A percentile compares a stretch with the other conserved stretches of the same genome.
phyloP scores from a whole-genome alignment of 2,113 vertebrate species.

The Regulus satrapa region DNA sequence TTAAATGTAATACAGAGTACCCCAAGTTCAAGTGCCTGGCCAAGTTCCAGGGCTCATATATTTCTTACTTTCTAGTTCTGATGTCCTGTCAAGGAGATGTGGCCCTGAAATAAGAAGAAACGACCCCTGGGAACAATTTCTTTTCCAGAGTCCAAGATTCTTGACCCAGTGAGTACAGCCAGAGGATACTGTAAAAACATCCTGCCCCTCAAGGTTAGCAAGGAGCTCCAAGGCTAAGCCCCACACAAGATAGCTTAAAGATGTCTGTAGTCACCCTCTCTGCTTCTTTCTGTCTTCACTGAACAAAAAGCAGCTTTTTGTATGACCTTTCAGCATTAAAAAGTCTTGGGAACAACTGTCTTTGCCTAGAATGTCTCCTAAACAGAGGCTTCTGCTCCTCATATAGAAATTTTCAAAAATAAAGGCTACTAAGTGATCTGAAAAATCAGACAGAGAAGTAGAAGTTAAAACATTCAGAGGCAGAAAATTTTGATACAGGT shows the following conservation, averaged over 20 bases:
- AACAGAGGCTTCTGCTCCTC: background rate
- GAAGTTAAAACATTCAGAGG: background rate
- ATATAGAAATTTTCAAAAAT: background rate
- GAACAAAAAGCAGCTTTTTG: background rate
- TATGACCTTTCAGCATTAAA: background rate
- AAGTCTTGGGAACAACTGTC: background rate
- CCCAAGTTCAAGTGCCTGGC: background rate
- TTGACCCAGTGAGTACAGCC: background rate
- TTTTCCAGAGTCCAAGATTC: background rate
- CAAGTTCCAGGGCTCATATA: background rate
- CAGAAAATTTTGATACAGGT: background rate
- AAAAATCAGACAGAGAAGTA: background rate
- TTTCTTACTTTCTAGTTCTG: background rate
- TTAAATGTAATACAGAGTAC: background rate
- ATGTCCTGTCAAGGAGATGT: background rate
- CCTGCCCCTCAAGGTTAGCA: background rate
- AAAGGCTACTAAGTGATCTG: background rate
- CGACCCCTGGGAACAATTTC: background rate
- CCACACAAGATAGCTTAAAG: background rate
- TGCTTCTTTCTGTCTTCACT: background rate
- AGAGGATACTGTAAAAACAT: background rate
- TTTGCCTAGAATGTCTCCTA: background rate
- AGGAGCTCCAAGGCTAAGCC: background rate
- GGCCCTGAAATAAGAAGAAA: background rate
- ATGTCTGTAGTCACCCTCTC: background rate